These are phyloP conservation scores for Ascidia mentula DNA, from an alignment of 23 tunicate species.

Conservation along the genomic window DNA sequence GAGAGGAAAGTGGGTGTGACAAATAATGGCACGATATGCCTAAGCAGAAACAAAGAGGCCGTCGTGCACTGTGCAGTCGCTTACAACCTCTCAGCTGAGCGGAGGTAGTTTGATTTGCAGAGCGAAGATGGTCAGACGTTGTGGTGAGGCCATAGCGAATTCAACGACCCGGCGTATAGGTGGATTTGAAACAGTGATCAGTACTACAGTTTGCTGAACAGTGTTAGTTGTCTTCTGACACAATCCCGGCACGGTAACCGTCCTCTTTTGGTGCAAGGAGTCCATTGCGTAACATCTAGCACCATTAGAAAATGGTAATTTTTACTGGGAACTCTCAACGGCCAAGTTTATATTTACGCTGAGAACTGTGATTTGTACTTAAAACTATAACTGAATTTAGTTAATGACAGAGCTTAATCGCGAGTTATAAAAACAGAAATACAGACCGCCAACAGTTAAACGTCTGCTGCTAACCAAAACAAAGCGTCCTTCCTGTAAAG, in stretches of 20 bases:
- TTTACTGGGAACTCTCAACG: slow-evolving; percentile 52
- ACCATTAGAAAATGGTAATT: slow-evolving; percentile 85
- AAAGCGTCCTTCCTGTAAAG: not conserved
- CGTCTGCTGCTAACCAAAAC: not conserved
- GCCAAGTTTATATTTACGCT: too few species aligned
- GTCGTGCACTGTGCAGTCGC: not conserved
- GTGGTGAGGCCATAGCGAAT: too few species aligned
- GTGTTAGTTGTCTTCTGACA: not conserved
- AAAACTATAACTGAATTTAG: not conserved
- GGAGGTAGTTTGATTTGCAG: too few species aligned
- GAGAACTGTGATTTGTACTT: not conserved
- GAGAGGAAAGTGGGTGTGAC: slow-evolving; percentile 19
- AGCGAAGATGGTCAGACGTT: too few species aligned
- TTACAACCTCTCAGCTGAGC: not conserved
- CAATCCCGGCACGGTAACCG: slow-evolving; percentile 60
- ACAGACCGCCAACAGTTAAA: not conserved
- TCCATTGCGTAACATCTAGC: slow-evolving; percentile 50
- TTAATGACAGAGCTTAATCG: not conserved
- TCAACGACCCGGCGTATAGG: too few species aligned
- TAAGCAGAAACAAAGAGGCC: not conserved
- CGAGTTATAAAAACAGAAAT: not conserved
- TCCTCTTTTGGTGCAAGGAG: slow-evolving; percentile 66
- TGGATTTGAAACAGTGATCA: too few species aligned
- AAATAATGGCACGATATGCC: not conserved
- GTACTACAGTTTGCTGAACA: too few species aligned